Evolutionary conservation across 2,113 vertebrate genomes (phyloP), one percentile per base, ranked within the genome.

Genomic region (Microcebus tavaratra): DNA sequence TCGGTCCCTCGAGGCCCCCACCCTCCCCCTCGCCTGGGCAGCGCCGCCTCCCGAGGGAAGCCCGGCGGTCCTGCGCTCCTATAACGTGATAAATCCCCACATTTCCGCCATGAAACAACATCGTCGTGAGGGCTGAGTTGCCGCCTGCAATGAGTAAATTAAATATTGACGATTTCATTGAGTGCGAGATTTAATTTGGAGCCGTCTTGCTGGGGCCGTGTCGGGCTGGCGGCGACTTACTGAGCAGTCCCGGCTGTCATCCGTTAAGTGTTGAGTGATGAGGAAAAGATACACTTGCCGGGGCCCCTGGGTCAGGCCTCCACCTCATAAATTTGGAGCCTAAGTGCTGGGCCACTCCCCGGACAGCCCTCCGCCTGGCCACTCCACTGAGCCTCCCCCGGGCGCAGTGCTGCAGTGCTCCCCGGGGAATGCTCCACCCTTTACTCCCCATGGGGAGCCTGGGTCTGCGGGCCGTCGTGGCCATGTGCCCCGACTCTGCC

Each of bases 131-230:
- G 94, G 97, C 97, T 98, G 88, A 98, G 98, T 98, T 65, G n/a
- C 99, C 98, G 98, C 99, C 98, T 98, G 98, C 99, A 98, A 98
- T 93, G 98, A 98, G 98, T 98, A 99, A 99, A 99, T 99, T 99
- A 99, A 99, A 99, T 99, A 99, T 99, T 98, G 99, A 99, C 98
- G 98, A 75, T 98, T 92, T 98, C 98, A 99, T 99, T 98, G 99
- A 99, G 98, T 97, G 82, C 97, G 98, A 97, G 98, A 98, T 99
- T 99, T 99, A 98, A 99, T 99, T 99, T 99, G 98, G 98, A 98
- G 98, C 97, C 98, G 98, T 99, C 98, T 98, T 96, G 97, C 98
- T 98, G 98, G 98, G 98, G 97, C 98, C 63, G 89, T 98, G 98
- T 98, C 98, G 98, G 86, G 14, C 97, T 96, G 97, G 97, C 92